phyloP scores from a whole-genome alignment of 2,797 vertebrate genomes.

The Eupleurogrammus muticus region DNA sequence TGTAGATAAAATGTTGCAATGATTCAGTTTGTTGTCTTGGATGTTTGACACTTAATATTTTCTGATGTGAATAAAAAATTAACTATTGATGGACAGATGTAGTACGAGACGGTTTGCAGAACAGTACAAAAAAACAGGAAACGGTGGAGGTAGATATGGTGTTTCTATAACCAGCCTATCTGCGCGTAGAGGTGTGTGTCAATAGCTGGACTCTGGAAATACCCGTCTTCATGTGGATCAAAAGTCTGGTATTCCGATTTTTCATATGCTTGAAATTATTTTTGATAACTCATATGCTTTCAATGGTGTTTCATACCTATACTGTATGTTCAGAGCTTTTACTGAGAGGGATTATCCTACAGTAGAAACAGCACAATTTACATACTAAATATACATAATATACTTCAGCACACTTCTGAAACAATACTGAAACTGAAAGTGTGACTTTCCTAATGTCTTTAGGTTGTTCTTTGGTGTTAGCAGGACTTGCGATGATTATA shows the following conservation, averaged over 20 bases:
- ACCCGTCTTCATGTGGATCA: constrained; percentile 19
- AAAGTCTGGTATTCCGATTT: constrained; percentile 3
- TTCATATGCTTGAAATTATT: constrained; percentile 1
- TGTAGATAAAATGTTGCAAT: constrained; percentile 8
- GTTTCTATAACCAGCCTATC: constrained; percentile 65
- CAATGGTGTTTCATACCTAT: constrained; percentile 20
- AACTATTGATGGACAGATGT: constrained; percentile 5
- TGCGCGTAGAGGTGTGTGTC: constrained; percentile 17
- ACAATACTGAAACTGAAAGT: constrained; percentile 34
- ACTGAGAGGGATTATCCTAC: not conserved
- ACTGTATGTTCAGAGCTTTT: constrained; percentile 7
- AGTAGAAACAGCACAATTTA: constrained; percentile 50
- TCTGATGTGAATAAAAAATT: not conserved
- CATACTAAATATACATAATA: not conserved
- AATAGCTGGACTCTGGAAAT: constrained; percentile 24
- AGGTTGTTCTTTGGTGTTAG: constrained; percentile 75
- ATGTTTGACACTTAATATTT: constrained; percentile 18
- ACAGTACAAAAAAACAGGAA: constrained; percentile 45
- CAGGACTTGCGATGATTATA: constrained; percentile 45
- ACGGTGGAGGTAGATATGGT: constrained; percentile 74
- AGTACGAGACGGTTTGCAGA: constrained; percentile 52
- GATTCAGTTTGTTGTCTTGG: constrained; percentile 3
- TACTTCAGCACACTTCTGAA: constrained; percentile 13
- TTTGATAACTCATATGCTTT: constrained; percentile 4
- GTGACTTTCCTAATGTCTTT: constrained; percentile 23